phyloP scores from a whole-genome alignment of 1,140 invertebrate species.

The Maniola jurtina region DNA sequence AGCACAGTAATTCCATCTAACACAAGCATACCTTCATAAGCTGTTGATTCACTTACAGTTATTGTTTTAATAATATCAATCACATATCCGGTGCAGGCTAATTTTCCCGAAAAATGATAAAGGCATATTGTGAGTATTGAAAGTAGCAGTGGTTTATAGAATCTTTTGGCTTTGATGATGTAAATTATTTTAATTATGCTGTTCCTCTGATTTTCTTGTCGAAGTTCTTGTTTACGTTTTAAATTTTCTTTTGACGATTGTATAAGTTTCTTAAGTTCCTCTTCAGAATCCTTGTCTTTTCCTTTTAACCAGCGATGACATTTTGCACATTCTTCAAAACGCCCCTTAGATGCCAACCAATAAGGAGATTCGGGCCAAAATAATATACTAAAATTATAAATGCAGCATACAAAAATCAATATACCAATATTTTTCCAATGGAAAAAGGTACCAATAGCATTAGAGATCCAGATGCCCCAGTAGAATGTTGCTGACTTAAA shows the following conservation, averaged over 20 bases:
- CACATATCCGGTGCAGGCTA: slow-evolving; percentile 40
- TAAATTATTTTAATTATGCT: background rate
- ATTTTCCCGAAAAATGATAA: slow-evolving; percentile 46
- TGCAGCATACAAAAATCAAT: slow-evolving; percentile 23
- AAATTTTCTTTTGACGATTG: slow-evolving; percentile 3
- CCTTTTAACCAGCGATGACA: slow-evolving; percentile 38
- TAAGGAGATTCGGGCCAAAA: slow-evolving; percentile 41
- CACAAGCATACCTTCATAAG: slow-evolving; percentile 39
- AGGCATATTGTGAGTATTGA: slow-evolving; percentile 10
- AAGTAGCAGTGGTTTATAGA: slow-evolving; percentile 1
- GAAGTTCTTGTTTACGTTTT: background rate
- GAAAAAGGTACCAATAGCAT: slow-evolving; percentile 43
- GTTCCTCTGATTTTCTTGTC: background rate
- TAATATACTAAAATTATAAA: slow-evolving; percentile 15
- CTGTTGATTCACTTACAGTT: slow-evolving; percentile 28
- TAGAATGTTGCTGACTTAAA: slow-evolving; percentile 41
- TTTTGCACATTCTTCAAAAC: slow-evolving; percentile 26
- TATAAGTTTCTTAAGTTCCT: slow-evolving; percentile 22
- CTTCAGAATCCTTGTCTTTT: slow-evolving; percentile 20
- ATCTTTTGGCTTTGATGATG: background rate
- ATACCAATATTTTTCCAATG: slow-evolving; percentile 44
- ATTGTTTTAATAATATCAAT: slow-evolving; percentile 41
- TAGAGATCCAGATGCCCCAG: slow-evolving; percentile 42
- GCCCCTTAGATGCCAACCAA: slow-evolving; percentile 37
- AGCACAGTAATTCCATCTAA: slow-evolving; percentile 40